Base-by-base conservation (phyloP, 2,797 vertebrate genomes). In the Anguilla obscura region DNA sequence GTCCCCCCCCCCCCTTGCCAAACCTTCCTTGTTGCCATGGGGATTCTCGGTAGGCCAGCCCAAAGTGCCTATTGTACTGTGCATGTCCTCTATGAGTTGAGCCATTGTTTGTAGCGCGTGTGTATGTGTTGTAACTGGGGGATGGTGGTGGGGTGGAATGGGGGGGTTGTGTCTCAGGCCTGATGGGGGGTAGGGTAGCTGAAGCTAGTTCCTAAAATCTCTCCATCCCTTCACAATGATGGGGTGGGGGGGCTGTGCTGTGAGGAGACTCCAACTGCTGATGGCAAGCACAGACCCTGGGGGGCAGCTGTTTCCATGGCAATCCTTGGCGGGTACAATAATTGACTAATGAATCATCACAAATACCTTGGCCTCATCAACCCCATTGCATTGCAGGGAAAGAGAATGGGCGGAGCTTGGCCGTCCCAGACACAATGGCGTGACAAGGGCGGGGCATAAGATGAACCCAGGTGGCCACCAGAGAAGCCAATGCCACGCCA, bases 291-390 rank as follows among this genome's bases (percentile, higher is more conserved):
- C 87, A 89, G 91, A 92, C 91, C 88, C 84, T 50, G 92, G 88
- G 74, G 90, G 90, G 91, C 90, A 36, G 88, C 90, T 91, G 90
- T 95, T 93, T 89, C 94, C 93, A 94, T 95, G 94, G 94, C 90
- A 92, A 95, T 95, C 92, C 88, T 18, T 90, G 84, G 56, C 83
- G 80, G 86, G 85, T 90, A 94, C 82, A 27, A 79, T 87, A 87
- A 87, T 85, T 89, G 66, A 21, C 89, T 84, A 87, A 89, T 95
- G 93, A 93, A 94, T 94, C 93, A 92, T 89, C 86, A 90, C 91
- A 91, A 92, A 93, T 90, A 89, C 90, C 91, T 66, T 89, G 90
- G 87, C 85, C 86, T 86, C 84, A 60, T 56, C 85, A 87, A 48
- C 54, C 40, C 79, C 76, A n/a, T 50, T 48, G 88, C 89, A 50